Conservation (phyloP, 1,140 invertebrate species). For the Rhynchophorus ferrugineus region DNA sequence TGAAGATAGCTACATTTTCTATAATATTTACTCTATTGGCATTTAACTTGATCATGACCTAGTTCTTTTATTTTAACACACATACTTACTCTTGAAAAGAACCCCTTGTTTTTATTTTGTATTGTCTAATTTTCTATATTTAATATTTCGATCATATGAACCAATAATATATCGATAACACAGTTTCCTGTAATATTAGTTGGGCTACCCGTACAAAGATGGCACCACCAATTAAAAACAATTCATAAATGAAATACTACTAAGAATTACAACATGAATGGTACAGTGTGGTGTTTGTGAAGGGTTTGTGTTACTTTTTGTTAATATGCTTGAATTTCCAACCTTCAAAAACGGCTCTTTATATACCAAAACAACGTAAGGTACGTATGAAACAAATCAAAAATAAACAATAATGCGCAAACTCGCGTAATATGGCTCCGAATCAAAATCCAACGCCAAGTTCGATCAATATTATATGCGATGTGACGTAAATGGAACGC, state of each 20-base stretch:
- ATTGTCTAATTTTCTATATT: too few relatives aligned
- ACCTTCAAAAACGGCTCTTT: not conserved
- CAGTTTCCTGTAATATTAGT: too few relatives aligned
- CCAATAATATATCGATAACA: too few relatives aligned
- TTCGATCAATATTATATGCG: slow-evolving; percentile 40
- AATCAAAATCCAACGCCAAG: slow-evolving; percentile 37
- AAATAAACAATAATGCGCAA: slow-evolving; percentile 32
- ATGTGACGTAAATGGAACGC: slow-evolving; percentile 40
- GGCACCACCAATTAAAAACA: not conserved
- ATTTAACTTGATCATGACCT: too few relatives aligned
- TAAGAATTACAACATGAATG: not conserved
- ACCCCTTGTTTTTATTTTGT: too few relatives aligned
- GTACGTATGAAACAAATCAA: not conserved
- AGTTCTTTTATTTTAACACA: too few relatives aligned
- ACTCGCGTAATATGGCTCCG: slow-evolving; percentile 38
- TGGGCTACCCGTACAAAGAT: too few relatives aligned
- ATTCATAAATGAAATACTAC: not conserved
- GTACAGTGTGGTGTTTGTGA: not conserved
- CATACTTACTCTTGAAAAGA: too few relatives aligned
- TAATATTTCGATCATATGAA: too few relatives aligned
- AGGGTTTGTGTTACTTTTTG: too few relatives aligned
- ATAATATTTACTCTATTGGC: too few relatives aligned
- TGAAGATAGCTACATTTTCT: too few relatives aligned
- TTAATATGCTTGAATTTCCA: not conserved
- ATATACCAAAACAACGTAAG: not conserved